A percentile compares a stretch with the other conserved stretches of the same genome.
phyloP scores from a whole-genome alignment of 2,113 vertebrate genomes.

The Peromyscus maniculatus region DNA sequence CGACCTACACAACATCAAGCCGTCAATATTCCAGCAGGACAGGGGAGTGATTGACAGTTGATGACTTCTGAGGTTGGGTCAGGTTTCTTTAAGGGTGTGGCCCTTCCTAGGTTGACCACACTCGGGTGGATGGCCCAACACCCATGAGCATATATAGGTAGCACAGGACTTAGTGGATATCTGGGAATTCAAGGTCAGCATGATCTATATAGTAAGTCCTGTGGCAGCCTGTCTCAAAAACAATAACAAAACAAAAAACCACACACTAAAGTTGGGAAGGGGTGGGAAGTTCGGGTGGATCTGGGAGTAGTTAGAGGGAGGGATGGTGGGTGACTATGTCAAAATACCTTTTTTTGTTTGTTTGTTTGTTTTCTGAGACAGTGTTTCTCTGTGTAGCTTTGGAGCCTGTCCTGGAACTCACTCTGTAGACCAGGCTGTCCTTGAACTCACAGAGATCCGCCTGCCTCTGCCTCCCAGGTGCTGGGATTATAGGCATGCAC shows the following conservation, averaged over 20 bases:
- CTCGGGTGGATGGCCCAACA: background rate
- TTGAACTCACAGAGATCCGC: too few relatives aligned
- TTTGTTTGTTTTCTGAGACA: too few relatives aligned
- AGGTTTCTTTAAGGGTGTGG: background rate
- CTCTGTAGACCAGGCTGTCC: too few relatives aligned
- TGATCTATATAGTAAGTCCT: background rate
- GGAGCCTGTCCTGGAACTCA: too few relatives aligned
- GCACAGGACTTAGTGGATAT: background rate
- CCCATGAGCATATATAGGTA: background rate
- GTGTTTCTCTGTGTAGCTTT: too few relatives aligned
- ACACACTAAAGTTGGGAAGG: background rate
- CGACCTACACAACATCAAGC: background rate
- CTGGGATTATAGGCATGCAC: too few relatives aligned
- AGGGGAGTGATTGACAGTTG: background rate
- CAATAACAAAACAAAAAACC: too few relatives aligned
- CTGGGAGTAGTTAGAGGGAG: background rate
- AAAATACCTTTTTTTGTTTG: background rate
- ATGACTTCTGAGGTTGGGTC: background rate
- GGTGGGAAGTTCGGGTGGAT: background rate
- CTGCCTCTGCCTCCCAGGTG: too few relatives aligned
- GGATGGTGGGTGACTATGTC: background rate
- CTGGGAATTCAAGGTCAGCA: background rate
- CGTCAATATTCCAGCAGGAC: background rate
- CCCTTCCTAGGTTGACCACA: background rate
- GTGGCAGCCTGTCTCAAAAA: background rate